Conservation (phyloP, 2,888 invertebrate genomes). For the Aphodius granarius region DNA sequence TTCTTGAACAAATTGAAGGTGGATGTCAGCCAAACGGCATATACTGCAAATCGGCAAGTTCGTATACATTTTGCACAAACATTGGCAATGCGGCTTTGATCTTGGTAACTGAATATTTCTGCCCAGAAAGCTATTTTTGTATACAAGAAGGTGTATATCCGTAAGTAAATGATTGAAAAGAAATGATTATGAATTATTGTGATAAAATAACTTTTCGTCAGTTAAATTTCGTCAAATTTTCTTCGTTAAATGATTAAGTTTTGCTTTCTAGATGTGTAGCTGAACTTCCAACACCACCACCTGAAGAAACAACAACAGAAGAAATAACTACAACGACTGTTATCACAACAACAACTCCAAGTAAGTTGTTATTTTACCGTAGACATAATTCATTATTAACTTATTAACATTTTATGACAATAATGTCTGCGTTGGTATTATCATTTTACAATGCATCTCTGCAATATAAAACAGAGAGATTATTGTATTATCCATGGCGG, state of each 20-base stretch:
- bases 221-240: too few relatives aligned
- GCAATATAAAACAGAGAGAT: too few relatives aligned
- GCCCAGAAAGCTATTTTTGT: slow-evolving; percentile 23
- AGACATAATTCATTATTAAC: not conserved
- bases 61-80: slow-evolving; percentile 24
- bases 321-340: not conserved
- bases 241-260: too few relatives aligned
- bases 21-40: slow-evolving; percentile 14
- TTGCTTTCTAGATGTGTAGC: slow-evolving; percentile 18
- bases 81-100: slow-evolving; percentile 9
- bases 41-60: slow-evolving; percentile 6
- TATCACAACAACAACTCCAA: slow-evolving; percentile 13
- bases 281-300: slow-evolving; percentile 13
- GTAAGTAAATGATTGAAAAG: slow-evolving; percentile 25
- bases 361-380: not conserved
- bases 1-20: not conserved
- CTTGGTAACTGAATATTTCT: slow-evolving; percentile 19
- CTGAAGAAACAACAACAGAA: not conserved
- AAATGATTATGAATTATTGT: too few relatives aligned
- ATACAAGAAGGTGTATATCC: slow-evolving; percentile 18
- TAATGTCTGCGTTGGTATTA: too few relatives aligned
- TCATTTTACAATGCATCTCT: too few relatives aligned
- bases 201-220: too few relatives aligned
- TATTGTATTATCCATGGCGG: too few relatives aligned
- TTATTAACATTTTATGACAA: too few relatives aligned